phyloP scores from a whole-genome alignment of 1,140 invertebrate species.

The Metaphire vulgaris region DNA sequence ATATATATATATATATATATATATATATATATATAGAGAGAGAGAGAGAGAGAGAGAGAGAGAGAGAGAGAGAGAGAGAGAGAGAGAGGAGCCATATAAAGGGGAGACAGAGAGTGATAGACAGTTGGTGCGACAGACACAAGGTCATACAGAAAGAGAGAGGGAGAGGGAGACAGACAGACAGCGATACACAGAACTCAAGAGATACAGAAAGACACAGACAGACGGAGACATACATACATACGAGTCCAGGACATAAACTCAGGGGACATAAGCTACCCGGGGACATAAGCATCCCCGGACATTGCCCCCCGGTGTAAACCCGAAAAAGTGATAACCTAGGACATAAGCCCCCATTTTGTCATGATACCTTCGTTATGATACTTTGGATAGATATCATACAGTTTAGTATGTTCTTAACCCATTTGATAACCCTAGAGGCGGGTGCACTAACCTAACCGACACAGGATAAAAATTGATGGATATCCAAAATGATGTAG shows the following conservation, averaged over 20 bases:
- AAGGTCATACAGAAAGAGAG: background rate
- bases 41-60: background rate
- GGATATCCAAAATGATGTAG: background rate
- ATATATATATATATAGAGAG: background rate
- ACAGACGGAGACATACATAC: background rate
- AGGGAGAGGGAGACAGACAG: background rate
- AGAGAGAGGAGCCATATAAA: background rate
- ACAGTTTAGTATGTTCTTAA: too few species aligned
- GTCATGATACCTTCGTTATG: too few species aligned
- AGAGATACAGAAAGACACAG: background rate
- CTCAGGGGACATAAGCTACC: background rate
- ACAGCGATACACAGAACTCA: background rate
- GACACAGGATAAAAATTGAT: background rate
- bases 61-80: background rate
- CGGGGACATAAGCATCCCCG: background rate
- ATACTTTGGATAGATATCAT: too few species aligned
- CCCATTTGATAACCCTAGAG: too few species aligned
- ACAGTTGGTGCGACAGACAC: background rate
- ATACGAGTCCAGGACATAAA: background rate
- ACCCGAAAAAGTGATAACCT: background rate
- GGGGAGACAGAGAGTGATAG: background rate
- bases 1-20: background rate
- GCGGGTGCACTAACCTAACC: too few species aligned
- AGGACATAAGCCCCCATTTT: background rate
- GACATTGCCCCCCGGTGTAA: background rate